Conservation (phyloP, 2,888 invertebrate genomes). For the Amblyteles armatorius region DNA sequence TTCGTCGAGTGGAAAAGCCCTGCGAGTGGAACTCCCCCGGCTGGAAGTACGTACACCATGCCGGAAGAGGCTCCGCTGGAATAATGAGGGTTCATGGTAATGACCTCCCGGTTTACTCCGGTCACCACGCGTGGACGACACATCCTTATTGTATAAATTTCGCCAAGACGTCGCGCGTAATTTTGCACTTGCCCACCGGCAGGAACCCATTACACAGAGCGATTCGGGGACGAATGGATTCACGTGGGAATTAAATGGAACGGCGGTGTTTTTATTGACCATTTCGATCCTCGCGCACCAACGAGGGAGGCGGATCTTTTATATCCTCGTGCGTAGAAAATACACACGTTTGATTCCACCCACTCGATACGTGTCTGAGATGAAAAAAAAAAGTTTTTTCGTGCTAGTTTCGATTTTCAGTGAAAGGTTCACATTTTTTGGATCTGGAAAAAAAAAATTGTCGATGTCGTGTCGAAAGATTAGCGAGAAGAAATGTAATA, state of each 20-base stretch:
- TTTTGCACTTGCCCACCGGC: not conserved
- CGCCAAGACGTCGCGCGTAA: not conserved
- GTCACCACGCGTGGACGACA: conserved; percentile 3
- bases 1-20: conserved; percentile 18
- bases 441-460: no score
- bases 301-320: not conserved
- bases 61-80: not conserved
- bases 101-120: not conserved
- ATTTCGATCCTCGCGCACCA: not conserved
- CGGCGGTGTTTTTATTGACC: not conserved
- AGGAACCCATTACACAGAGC: not conserved
- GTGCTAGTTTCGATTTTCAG: no score
- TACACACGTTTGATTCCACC: not conserved
- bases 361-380: no score
- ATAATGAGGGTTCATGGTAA: conserved; percentile 23
- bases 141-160: conserved; percentile 1
- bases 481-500: no score
- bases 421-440: no score
- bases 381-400: no score
- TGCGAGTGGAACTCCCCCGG: not conserved
- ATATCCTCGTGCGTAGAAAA: not conserved
- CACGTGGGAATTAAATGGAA: not conserved
- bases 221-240: not conserved
- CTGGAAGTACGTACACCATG: conserved; percentile 1
- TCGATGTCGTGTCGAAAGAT: not conserved